Conservation (phyloP, 2,888 invertebrate species). For the Peribatodes rhomboidaria region DNA sequence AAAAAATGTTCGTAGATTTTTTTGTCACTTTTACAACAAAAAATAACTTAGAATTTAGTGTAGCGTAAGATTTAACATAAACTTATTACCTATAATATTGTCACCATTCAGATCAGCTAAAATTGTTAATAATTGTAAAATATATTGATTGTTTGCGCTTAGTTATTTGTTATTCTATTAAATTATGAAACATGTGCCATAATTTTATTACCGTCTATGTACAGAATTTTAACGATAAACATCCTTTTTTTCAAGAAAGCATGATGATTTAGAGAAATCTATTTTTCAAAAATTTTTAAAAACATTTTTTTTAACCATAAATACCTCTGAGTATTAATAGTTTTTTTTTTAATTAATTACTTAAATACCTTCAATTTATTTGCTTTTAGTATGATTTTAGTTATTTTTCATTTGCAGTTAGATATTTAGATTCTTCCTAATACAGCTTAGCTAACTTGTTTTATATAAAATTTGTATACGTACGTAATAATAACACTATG, state of each 20-base stretch:
- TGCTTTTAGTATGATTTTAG: neutral
- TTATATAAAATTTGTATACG: slow-evolving; percentile 9
- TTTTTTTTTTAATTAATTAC: neutral
- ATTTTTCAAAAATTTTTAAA: neutral
- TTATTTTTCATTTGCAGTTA: neutral
- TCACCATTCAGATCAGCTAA: neutral
- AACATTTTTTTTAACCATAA: no score
- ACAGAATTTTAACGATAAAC: no score
- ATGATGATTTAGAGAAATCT: neutral
- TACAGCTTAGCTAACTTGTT: neutral
- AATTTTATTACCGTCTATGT: neutral
- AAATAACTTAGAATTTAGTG: slow-evolving; percentile 33
- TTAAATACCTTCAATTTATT: neutral
- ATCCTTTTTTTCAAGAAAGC: no score
- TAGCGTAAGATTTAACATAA: slow-evolving; percentile 30
- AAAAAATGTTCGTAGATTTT: neutral
- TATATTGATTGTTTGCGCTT: slow-evolving; percentile 3
- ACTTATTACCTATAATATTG: slow-evolving; percentile 6
- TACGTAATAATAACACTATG: slow-evolving; percentile 6
- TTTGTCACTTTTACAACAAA: slow-evolving; percentile 8
- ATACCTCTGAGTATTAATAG: no score
- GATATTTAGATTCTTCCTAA: neutral
- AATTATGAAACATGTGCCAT: slow-evolving; percentile 7
- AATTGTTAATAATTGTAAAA: slow-evolving; percentile 12
- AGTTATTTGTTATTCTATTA: slow-evolving; percentile 1